These are phyloP conservation scores for Melanargia galathea DNA, from an alignment of 2,888 invertebrate species.

Conservation along the genomic window DNA sequence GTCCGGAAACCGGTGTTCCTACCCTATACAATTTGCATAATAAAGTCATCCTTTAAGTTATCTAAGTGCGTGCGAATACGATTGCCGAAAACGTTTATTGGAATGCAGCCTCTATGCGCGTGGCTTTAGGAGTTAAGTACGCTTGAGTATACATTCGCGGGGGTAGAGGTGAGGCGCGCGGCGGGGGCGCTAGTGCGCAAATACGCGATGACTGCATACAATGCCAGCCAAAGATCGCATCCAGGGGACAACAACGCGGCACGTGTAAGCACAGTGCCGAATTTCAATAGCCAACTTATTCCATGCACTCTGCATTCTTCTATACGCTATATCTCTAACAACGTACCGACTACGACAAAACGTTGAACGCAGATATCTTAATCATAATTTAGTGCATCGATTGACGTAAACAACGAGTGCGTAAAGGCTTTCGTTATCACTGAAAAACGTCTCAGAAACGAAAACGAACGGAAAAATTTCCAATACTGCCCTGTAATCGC, in stretches of 20 bases:
- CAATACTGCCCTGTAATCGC: conserved; percentile 77
- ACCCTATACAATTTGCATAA: conserved; percentile 42
- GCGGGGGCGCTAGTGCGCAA: conserved; percentile 61
- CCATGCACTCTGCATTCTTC: conserved; percentile 43
- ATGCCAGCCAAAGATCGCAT: conserved; percentile 79
- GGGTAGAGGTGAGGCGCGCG: conserved; percentile 39
- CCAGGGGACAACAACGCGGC: conserved; percentile 72
- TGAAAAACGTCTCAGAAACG: conserved; percentile 2
- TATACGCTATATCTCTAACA: background rate
- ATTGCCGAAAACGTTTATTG: conserved; percentile 24
- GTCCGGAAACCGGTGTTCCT: no score
- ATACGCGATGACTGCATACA: conserved; percentile 75
- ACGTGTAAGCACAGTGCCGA: conserved; percentile 77
- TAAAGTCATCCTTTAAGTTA: conserved; percentile 40
- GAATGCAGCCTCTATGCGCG: background rate
- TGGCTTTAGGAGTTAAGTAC: conserved; percentile 1
- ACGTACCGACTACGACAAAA: background rate
- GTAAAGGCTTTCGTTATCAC: background rate
- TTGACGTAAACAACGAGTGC: background rate
- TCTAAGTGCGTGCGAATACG: conserved; percentile 55
- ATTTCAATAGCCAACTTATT: conserved; percentile 46
- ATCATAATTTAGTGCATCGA: background rate
- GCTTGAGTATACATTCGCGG: conserved; percentile 26
- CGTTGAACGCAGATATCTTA: background rate
- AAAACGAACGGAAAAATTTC: conserved; percentile 44